These are phyloP conservation scores for Polydrusus tereticollis DNA, from an alignment of 2,888 invertebrate species.

Conservation along the genomic window DNA sequence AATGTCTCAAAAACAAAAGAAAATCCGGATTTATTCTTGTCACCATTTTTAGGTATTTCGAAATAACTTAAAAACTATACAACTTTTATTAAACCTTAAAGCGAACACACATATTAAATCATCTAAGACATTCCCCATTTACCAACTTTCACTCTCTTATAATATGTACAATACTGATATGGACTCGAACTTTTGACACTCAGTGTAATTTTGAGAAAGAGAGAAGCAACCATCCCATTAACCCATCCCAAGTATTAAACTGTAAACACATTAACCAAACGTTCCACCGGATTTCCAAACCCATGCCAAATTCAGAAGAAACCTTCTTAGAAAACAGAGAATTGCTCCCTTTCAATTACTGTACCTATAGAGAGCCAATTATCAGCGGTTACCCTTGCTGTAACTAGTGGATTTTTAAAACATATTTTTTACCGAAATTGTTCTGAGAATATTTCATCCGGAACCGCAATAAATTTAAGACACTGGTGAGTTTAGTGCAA, in stretches of 20 bases:
- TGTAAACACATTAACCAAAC: constrained; percentile 19
- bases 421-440: constrained; percentile 4
- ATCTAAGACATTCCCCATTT: no score
- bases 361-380: not conserved
- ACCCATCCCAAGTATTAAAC: constrained; percentile 10
- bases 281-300: not conserved
- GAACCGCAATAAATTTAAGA: constrained; percentile 14
- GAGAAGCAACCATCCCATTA: not conserved
- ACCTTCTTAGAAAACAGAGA: constrained; percentile 18
- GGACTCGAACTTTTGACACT: no score
- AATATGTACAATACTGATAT: no score
- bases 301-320: constrained; percentile 18
- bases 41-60: no score
- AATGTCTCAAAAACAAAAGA: no score
- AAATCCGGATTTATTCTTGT: no score
- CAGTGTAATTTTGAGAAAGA: no score
- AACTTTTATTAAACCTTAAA: no score
- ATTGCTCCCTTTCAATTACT: constrained; percentile 6
- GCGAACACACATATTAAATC: no score
- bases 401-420: not conserved
- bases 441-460: constrained; percentile 7
- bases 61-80: no score
- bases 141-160: no score
- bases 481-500: constrained; percentile 1
- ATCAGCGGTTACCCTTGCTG: constrained; percentile 25